Conservation (phyloP, 1,140 invertebrate genomes). For the Linepithema humile region DNA sequence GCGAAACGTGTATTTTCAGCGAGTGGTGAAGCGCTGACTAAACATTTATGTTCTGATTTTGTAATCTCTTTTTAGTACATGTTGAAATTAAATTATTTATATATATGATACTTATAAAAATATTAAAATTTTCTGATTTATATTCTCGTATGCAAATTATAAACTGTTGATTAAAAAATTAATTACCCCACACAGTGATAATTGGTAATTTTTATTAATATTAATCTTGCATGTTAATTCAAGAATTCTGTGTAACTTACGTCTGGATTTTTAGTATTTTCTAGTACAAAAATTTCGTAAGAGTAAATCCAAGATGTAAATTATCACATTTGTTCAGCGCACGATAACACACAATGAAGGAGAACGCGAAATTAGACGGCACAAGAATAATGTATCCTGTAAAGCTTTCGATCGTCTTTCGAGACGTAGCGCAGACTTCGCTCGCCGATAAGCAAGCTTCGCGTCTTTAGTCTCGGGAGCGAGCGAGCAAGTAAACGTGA, state of each 20-base stretch:
- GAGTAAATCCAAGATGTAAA: neutral
- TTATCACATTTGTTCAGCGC: neutral
- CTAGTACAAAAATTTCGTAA: neutral
- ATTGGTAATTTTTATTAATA: too few relatives aligned
- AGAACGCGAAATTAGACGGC: neutral
- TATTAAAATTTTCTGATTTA: too few relatives aligned
- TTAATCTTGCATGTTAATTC: too few relatives aligned
- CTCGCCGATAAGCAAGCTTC: neutral
- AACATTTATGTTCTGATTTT: constrained; percentile 5
- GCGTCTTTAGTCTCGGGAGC: neutral
- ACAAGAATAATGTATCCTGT: neutral
- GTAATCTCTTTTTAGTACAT: neutral
- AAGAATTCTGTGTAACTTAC: neutral
- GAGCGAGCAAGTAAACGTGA: neutral
- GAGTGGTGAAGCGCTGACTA: constrained; percentile 1
- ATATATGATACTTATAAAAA: too few relatives aligned
- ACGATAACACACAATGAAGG: neutral
- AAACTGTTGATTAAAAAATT: too few relatives aligned
- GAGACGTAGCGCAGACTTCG: neutral
- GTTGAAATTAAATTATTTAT: too few relatives aligned
- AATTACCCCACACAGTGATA: too few relatives aligned
- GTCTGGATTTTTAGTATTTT: neutral
- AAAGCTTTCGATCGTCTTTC: neutral
- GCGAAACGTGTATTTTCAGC: neutral
- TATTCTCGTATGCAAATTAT: too few relatives aligned